Percentiles rank a stretch among this genome's conserved stretches.
Conservation (phyloP, 1,140 invertebrate genomes). For the Diprion similis region DNA sequence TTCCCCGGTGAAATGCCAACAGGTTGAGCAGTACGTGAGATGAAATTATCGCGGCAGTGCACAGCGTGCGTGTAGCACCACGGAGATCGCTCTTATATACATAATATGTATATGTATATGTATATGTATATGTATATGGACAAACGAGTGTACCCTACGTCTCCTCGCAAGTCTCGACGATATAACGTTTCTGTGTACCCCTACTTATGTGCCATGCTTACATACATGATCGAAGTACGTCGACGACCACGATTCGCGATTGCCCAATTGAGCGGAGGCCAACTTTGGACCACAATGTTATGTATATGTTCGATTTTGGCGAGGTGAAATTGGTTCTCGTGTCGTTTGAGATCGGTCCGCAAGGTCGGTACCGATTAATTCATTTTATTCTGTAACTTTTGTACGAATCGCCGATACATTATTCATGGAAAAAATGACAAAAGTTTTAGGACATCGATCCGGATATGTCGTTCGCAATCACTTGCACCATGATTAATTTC, state of each 20-base stretch:
- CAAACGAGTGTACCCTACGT: background rate
- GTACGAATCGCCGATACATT: too few species aligned
- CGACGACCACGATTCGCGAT: background rate
- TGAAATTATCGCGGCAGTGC: conserved; percentile 38
- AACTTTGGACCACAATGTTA: background rate
- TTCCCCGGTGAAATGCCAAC: conserved; percentile 59
- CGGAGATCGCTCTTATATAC: too few species aligned
- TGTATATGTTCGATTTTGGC: background rate
- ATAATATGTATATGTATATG: too few species aligned
- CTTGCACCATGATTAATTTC: too few species aligned
- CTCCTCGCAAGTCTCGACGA: background rate
- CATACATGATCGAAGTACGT: background rate
- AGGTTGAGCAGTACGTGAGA: conserved; percentile 51
- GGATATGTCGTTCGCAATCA: too few species aligned
- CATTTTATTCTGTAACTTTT: too few species aligned
- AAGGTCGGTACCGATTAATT: background rate
- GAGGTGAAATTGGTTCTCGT: conserved; percentile 1
- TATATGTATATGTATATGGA: too few species aligned
- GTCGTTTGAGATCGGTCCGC: background rate
- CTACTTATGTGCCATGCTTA: background rate
- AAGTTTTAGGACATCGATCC: too few species aligned
- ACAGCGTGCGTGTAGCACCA: background rate
- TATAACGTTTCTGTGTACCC: background rate
- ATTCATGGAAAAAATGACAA: too few species aligned
- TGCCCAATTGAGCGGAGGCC: conserved; percentile 3